phyloP scores from a whole-genome alignment of 2,113 vertebrate genomes.

The Pungitius pungitius region DNA sequence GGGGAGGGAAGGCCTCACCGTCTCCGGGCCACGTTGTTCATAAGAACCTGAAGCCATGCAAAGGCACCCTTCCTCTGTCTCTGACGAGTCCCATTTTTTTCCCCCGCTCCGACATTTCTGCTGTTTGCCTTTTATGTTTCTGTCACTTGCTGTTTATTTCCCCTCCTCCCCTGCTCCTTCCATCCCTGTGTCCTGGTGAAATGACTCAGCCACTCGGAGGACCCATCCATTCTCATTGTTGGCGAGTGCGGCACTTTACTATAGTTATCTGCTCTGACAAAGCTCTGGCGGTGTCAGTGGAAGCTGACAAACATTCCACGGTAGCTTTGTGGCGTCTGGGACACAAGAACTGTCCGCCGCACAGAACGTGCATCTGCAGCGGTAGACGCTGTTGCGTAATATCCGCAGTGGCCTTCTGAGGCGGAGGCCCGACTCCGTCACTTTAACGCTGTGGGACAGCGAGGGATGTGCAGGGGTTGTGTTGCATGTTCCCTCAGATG shows the following conservation, averaged over 20 bases:
- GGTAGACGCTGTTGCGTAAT: constrained; percentile 37
- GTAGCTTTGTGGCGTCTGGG: constrained; percentile 22
- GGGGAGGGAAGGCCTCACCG: constrained; percentile 2
- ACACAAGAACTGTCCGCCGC: constrained; percentile 42
- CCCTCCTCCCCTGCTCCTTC: not conserved
- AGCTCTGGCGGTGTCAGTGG: constrained; percentile 39
- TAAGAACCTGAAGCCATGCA: constrained; percentile 42
- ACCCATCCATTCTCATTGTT: constrained; percentile 46
- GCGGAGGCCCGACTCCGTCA: constrained; percentile 30
- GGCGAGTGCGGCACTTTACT: constrained; percentile 44
- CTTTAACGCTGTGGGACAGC: not conserved
- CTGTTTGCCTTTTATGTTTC: constrained; percentile 34
- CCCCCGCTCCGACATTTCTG: constrained; percentile 18
- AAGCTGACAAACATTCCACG: constrained; percentile 53
- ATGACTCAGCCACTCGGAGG: constrained; percentile 61
- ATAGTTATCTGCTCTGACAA: constrained; percentile 44
- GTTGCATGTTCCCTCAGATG: constrained; percentile 13
- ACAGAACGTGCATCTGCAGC: constrained; percentile 37
- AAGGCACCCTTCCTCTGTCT: constrained; percentile 40
- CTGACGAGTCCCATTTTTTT: constrained; percentile 38
- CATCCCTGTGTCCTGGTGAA: constrained; percentile 34
- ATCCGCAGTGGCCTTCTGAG: constrained; percentile 35
- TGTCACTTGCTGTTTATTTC: constrained; percentile 52
- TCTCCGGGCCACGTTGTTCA: constrained; percentile 30
- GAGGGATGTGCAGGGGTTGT: constrained; percentile 4